phyloP scores from a whole-genome alignment of 2,888 invertebrate genomes.

The Campopleginae sp. region DNA sequence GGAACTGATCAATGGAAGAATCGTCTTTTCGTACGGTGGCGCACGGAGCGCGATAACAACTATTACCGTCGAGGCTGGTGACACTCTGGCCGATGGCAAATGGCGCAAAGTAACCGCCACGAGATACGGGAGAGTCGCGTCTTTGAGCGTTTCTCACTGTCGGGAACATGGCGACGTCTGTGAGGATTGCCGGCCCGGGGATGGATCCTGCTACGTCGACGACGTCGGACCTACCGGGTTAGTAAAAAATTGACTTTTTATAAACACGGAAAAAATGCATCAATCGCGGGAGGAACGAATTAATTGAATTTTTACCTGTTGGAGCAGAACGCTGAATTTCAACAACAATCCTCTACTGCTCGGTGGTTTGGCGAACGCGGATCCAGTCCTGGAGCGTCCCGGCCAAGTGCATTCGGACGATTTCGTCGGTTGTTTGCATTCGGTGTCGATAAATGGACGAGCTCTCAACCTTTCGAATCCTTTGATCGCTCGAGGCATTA shows the following conservation, averaged over 20 bases:
- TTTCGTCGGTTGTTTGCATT: conserved; percentile 96
- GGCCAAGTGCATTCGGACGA: conserved; percentile 97
- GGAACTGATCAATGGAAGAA: conserved; percentile 93
- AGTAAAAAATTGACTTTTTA: conserved; percentile 76
- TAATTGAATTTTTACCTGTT: conserved; percentile 77
- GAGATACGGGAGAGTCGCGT: conserved; percentile 94
- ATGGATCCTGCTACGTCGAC: conserved; percentile 92
- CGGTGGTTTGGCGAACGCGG: conserved; percentile 93
- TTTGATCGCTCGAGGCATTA: conserved; percentile 89
- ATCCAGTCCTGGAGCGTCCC: conserved; percentile 94
- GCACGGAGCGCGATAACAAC: conserved; percentile 94
- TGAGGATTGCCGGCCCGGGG: conserved; percentile 93
- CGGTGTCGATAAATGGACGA: conserved; percentile 94
- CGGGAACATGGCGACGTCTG: conserved; percentile 94
- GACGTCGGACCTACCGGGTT: conserved; percentile 95
- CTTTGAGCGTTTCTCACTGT: conserved; percentile 92
- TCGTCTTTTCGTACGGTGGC: conserved; percentile 95
- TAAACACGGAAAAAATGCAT: not conserved
- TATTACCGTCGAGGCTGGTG: conserved; percentile 88
- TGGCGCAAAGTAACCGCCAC: conserved; percentile 97
- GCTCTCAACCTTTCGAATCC: conserved; percentile 92
- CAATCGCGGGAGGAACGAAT: not conserved
- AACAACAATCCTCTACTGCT: conserved; percentile 94
- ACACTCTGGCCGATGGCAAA: conserved; percentile 91
- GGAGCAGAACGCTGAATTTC: conserved; percentile 93